Evolutionary conservation across 2,888 invertebrate species (phyloP), one percentile per base, ranked within the genome.

Genomic region (Furcula furcula): DNA sequence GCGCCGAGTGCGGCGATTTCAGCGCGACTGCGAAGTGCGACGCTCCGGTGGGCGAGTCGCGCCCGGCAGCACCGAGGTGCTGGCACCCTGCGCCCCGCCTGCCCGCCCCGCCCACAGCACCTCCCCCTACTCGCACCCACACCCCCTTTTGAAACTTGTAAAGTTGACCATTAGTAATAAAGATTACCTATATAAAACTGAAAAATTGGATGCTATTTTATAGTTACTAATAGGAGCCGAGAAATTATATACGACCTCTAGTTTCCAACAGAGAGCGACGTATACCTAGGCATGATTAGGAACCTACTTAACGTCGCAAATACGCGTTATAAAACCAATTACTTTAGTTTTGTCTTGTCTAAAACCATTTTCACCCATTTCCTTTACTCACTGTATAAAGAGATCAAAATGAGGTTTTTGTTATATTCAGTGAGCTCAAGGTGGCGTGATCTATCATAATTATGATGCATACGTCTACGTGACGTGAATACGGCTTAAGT

Each of bases 11-110:
- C 71, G 85, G 73, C 76, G 76, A 55, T 61, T 71, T 63, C 68
- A 73, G 64, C 75, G 70, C 81, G 82, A 85, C 86, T 85, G 85
- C 60, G 69, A 59, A 46, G 64, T 54, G 58, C 54, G 49, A 58
- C 55, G 65, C 70, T 59, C 70, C 63, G 65, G 68, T 75, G 83
- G 83, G 82, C 81, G 80, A 76, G 75, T 46, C 72, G 68, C 54
- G 63, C 63, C 59, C 64, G 62, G 52, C 59, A 61, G 70, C 73
- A 65, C 76, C 78, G 63, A 62, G 58, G 51, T 56, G 60, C 60
- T 28, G 61, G 79, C 84, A 78, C 86, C 81, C 82, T 77, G 78
- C 74, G 76, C 81, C 77, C 83, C 85, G 80, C 83, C 84, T 63
- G 69, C 62, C 68, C 68, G 76, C 69, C 72, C 76, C 76, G 76